Evolutionary conservation across 2,113 vertebrate genomes (phyloP), one percentile per base, ranked within the genome.

Genomic region (Oncorhynchus tshawytscha): DNA sequence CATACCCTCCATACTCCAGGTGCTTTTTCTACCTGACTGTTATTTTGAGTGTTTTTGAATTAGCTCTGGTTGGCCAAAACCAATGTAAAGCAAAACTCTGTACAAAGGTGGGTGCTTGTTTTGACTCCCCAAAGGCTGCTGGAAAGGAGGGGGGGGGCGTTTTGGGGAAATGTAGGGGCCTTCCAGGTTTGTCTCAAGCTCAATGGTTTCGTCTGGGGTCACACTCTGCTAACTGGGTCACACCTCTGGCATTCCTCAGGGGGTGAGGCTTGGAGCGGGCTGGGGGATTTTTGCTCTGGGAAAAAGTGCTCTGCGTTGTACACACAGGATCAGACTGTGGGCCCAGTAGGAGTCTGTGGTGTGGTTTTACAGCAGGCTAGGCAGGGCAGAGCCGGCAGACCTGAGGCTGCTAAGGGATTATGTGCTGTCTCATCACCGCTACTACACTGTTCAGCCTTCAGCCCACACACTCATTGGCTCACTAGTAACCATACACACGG

Each of bases 181-280:
- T 73, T 78, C 76, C 76, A 78, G n/a, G 27, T 15, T 68, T 59
- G 25, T n/a, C 25, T 16, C n/a, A 48, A 15, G 27, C 29, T 64
- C 76, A 57, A 45, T 1, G 51, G 51, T 67, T 64, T 71, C 20
- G 13, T 39, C 75, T 66, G n/a, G 70, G 64, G 65, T 68, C 65
- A 60, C 22, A 25, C 29, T 27, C 62, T 24, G 20, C 64, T 67
- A 24, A 45, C 48, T 73, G 76, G 73, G 62, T 78, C 76, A 78
- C 24, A 62, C 65, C 49, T 34, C 49, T 67, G 59, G n/a, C 20
- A 62, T 22, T 22, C 59, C 59, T 22, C 69, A 45, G 29, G 34
- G 39, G 27, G 65, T 31, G 57, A 34, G 4, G 13, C 45, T 25
- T 72, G 34, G 59, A 67, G 20, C 15, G 22, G 34, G 22, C 29